A percentile compares a stretch with the other conserved stretches of the same genome.
Evolutionary conservation across 1,140 invertebrate genomes (phyloP).

Genomic region (Rhopalosiphum maidis): DNA sequence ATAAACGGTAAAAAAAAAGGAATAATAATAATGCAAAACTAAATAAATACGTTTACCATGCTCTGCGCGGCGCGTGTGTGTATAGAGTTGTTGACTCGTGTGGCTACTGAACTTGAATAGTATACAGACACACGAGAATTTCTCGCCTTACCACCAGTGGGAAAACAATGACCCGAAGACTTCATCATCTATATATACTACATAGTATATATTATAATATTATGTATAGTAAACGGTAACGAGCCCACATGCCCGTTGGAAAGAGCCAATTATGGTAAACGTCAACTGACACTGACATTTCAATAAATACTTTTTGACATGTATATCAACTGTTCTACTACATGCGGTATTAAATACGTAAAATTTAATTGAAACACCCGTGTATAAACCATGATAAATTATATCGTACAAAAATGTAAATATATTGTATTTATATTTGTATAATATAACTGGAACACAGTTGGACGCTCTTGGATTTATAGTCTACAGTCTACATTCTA

Average conservation of each 20-base stretch:
- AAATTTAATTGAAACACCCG: not conserved
- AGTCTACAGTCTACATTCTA: no score
- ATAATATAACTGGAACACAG: not conserved
- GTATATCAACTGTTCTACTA: not conserved
- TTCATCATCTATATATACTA: not conserved
- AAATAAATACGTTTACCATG: constrained; percentile 38
- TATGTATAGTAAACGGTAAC: not conserved
- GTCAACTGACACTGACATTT: not conserved
- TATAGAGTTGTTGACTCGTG: constrained; percentile 31
- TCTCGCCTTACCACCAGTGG: constrained; percentile 20
- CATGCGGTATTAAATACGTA: not conserved
- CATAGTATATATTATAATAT: not conserved
- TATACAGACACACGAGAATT: not conserved
- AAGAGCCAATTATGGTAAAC: constrained; percentile 12
- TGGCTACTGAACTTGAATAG: constrained; percentile 33
- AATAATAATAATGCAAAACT: constrained; percentile 21
- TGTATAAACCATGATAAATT: not conserved
- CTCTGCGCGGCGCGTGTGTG: not conserved
- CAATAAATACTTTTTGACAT: not conserved
- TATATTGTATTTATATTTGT: not conserved
- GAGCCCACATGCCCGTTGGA: not conserved
- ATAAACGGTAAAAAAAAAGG: not conserved
- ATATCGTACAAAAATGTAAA: not conserved
- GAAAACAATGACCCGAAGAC: constrained; percentile 43
- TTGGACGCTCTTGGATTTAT: not conserved